phyloP scores from a whole-genome alignment of 2,888 invertebrate genomes.

The Drosophila parthenogenetica region DNA sequence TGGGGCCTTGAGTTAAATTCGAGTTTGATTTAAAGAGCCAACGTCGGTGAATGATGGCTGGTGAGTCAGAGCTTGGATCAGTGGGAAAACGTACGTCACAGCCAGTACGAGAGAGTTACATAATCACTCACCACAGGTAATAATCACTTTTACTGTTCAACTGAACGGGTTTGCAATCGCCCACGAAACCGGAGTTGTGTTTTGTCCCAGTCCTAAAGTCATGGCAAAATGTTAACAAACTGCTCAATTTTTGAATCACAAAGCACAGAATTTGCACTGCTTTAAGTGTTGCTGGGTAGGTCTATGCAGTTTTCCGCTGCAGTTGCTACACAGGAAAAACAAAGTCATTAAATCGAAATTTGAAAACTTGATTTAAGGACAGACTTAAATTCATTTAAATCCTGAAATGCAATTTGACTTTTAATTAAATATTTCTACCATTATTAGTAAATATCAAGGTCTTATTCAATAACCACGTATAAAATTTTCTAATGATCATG shows the following conservation, averaged over 20 bases:
- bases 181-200: slow-evolving; percentile 36
- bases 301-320: neutral
- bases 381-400: no score
- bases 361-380: no score
- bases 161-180: slow-evolving; percentile 65
- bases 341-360: no score
- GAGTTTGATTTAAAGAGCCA: slow-evolving; percentile 76
- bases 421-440: no score
- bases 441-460: no score
- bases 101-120: slow-evolving; percentile 65
- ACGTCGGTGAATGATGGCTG: slow-evolving; percentile 14
- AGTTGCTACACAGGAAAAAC: no score
- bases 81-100: slow-evolving; percentile 76
- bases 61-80: slow-evolving; percentile 61
- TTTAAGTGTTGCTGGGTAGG: neutral
- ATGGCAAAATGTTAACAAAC: slow-evolving; percentile 74
- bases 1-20: slow-evolving; percentile 77
- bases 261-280: neutral
- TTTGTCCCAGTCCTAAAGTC: slow-evolving; percentile 48
- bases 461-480: no score
- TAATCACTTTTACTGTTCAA: slow-evolving; percentile 76
- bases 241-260: slow-evolving; percentile 20
- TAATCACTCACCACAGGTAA: slow-evolving; percentile 60
- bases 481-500: no score
- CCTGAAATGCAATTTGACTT: no score